Evolutionary conservation across 1,140 invertebrate genomes (phyloP), one percentile per base, ranked within the genome.

Genomic region (Drosophila erecta): DNA sequence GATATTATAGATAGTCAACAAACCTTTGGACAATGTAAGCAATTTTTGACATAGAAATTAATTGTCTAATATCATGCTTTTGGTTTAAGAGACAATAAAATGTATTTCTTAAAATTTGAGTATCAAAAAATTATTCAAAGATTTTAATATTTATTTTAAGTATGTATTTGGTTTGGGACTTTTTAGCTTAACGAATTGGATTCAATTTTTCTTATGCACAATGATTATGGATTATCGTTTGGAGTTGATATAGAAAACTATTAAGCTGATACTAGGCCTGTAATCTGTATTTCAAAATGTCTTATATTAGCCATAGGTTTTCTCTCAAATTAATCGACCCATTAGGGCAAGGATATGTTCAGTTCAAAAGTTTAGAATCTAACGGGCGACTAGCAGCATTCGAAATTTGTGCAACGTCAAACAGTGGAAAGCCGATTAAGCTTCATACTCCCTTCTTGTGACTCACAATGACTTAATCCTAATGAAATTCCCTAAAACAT

Each of bases 401-500:
- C 20, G 61, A 73, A 47, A 54, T 61, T 84, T 79, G 71, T 75
- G 80, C 70, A 67, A 84, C 62, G 62, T 54, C 62, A 69, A 77
- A 64, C 40, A 65, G 30, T 46, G 54, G 54, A 47, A 71, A 60
- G 67, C 55, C 77, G 77, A 69, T 71, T 75, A 53, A 61, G 56
- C 41, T 35, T 37, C 30, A 40, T 4, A 20, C 22, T n/a, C 4
- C 46, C 35, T 41, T 33, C 49, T 30, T 50, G 40, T 44, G 53
- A 77, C 61, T 76, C 10, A 64, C 64, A 50, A 46, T 51, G 38
- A 74, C 70, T 65, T 77, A 55, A 35, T 69, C 49, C 83, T 79
- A 83, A 79, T 89, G 60, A 79, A 87, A 79, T 87, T 89, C 79
- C 79, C 83, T 86, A 87, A 89, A 61, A 56, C 62, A 76, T 83